Conservation (phyloP, 1,140 invertebrate genomes). For the Hydropsyche tenuis region DNA sequence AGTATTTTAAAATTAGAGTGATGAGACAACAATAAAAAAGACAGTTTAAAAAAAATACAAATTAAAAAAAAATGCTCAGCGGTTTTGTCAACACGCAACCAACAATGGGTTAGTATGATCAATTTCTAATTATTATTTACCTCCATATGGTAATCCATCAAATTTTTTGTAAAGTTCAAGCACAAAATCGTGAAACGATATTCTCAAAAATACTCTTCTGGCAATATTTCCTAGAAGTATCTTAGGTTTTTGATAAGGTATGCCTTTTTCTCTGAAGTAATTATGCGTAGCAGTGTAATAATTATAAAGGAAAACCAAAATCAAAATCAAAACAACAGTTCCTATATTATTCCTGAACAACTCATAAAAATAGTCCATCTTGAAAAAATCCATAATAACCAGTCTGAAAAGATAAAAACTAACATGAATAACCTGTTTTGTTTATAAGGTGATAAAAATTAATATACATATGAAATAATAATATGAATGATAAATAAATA, state of each 20-base stretch:
- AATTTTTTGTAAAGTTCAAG: constrained; percentile 58
- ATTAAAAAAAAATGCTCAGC: too few relatives aligned
- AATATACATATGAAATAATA: not conserved
- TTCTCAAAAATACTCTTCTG: constrained; percentile 53
- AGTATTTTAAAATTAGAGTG: too few relatives aligned
- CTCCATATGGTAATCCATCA: constrained; percentile 59
- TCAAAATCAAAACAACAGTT: constrained; percentile 53
- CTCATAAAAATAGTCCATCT: constrained; percentile 26
- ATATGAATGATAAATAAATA: too few relatives aligned
- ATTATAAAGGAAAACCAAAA: constrained; percentile 55
- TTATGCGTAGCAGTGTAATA: constrained; percentile 57
- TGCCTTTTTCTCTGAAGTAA: constrained; percentile 57
- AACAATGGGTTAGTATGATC: too few relatives aligned
- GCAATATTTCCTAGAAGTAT: constrained; percentile 60
- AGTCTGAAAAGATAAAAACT: constrained; percentile 11
- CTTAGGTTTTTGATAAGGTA: constrained; percentile 56
- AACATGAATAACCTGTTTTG: not conserved
- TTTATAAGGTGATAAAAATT: not conserved
- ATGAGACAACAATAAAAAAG: too few relatives aligned
- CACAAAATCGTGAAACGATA: constrained; percentile 60
- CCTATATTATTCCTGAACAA: constrained; percentile 56
- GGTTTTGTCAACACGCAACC: too few relatives aligned
- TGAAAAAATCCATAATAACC: constrained; percentile 32
- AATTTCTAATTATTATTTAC: too few relatives aligned
- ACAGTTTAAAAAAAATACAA: too few relatives aligned